Conservation (phyloP, 2,888 invertebrate genomes). For the Drosophila longiperda region DNA sequence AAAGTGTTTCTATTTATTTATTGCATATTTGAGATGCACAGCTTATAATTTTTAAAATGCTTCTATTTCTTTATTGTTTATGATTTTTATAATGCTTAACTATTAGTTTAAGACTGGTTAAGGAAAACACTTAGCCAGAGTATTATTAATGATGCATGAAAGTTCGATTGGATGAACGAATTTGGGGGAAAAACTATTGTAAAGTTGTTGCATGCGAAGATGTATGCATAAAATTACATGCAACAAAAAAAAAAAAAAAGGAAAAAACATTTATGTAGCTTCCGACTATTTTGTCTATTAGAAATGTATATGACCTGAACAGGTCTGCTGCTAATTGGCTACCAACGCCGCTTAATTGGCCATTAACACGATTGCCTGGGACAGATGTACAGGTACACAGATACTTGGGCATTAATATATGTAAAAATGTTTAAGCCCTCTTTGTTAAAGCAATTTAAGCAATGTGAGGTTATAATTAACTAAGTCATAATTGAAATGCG, state of each 20-base stretch:
- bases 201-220: slow-evolving; percentile 22
- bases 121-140: not conserved
- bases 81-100: not conserved
- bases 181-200: not conserved
- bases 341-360: slow-evolving; percentile 63
- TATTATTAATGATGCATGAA: not conserved
- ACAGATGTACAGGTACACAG: slow-evolving; percentile 19
- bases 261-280: slow-evolving; percentile 7
- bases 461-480: slow-evolving; percentile 68
- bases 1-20: no score
- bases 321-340: slow-evolving; percentile 61
- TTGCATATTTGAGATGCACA: not conserved
- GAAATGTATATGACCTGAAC: not conserved
- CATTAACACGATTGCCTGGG: slow-evolving; percentile 64
- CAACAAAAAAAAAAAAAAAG: not conserved
- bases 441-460: slow-evolving; percentile 75
- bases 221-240: not conserved
- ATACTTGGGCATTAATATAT: slow-evolving; percentile 1
- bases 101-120: not conserved
- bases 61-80: fast-evolving
- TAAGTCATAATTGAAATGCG: slow-evolving; percentile 70
- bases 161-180: slow-evolving; percentile 6
- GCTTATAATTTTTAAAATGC: no score
- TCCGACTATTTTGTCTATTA: slow-evolving; percentile 22
- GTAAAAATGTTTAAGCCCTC: slow-evolving; percentile 38